These are phyloP conservation scores for Theocolax elegans DNA, from an alignment of 1,140 invertebrate genomes.

Conservation along the genomic window DNA sequence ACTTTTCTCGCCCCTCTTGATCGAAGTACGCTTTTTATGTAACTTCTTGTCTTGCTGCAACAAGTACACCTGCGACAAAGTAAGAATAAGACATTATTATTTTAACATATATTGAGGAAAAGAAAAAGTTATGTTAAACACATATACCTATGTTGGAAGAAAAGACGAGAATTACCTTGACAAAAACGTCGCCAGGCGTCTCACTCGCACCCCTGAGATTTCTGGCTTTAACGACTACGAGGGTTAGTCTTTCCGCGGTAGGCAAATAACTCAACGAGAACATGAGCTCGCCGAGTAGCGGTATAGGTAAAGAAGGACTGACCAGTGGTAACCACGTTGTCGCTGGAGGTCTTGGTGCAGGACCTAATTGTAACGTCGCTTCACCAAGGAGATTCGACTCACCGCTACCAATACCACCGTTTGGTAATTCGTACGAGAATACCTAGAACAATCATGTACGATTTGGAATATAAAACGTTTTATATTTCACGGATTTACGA, in stretches of 20 bases:
- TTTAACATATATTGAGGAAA: neutral
- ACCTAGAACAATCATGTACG: too few relatives aligned
- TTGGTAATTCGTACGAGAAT: conserved; percentile 54
- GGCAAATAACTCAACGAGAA: conserved; percentile 72
- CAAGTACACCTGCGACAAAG: conserved; percentile 73
- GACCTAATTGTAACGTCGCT: conserved; percentile 68
- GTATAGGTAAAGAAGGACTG: conserved; percentile 69
- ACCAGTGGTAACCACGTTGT: conserved; percentile 69
- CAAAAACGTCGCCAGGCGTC: conserved; percentile 60
- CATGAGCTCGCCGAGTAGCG: conserved; percentile 71
- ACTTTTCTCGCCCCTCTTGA: conserved; percentile 76
- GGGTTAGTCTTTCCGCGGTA: conserved; percentile 71
- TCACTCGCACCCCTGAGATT: conserved; percentile 61
- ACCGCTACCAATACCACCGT: neutral
- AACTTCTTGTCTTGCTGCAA: conserved; percentile 82
- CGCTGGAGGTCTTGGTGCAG: conserved; percentile 61
- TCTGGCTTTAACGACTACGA: conserved; percentile 72
- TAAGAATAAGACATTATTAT: conserved; percentile 3
- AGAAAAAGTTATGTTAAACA: too few relatives aligned
- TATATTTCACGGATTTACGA: too few relatives aligned
- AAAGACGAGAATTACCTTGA: too few relatives aligned
- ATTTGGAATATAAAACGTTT: too few relatives aligned
- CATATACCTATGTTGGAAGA: too few relatives aligned
- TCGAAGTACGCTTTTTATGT: conserved; percentile 80
- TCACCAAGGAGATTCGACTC: conserved; percentile 54